phyloP scores from a whole-genome alignment of 2,797 vertebrate species.

The Euthynnus affinis region DNA sequence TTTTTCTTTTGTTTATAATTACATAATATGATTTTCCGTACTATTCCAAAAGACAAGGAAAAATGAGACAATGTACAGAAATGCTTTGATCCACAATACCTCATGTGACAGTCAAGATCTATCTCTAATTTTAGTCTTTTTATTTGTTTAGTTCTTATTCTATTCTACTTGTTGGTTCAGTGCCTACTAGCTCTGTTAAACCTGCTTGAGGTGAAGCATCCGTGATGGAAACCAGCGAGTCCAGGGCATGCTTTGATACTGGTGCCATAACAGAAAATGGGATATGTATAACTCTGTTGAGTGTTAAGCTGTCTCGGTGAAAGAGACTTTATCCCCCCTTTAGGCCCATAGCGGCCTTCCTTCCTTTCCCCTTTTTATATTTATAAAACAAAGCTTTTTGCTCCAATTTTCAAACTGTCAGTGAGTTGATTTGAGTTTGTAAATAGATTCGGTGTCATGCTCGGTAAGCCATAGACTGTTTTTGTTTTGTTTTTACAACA shows the following conservation, averaged over 20 bases:
- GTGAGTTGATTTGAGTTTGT: conserved; percentile 80
- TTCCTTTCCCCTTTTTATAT: conserved; percentile 80
- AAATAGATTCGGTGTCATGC: conserved; percentile 79
- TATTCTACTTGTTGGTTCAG: conserved; percentile 81
- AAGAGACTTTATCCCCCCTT: conserved; percentile 84
- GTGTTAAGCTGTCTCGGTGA: conserved; percentile 87
- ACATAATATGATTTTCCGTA: conserved; percentile 93
- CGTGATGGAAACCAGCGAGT: conserved; percentile 79
- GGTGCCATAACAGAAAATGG: conserved; percentile 85
- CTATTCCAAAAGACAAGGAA: conserved; percentile 91
- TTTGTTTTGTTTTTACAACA: conserved; percentile 78
- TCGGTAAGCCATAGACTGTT: conserved; percentile 86
- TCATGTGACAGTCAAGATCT: conserved; percentile 93
- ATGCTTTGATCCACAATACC: conserved; percentile 95
- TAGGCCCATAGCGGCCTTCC: conserved; percentile 75
- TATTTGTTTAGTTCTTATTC: conserved; percentile 73
- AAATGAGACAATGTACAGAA: conserved; percentile 80
- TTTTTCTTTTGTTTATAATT: conserved; percentile 71
- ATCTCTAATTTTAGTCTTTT: conserved; percentile 81
- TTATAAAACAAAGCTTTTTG: conserved; percentile 83
- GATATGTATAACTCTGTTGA: conserved; percentile 86
- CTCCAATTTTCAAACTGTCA: conserved; percentile 79
- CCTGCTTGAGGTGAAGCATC: conserved; percentile 80
- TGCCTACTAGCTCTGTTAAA: conserved; percentile 84
- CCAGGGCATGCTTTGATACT: conserved; percentile 81